Base-by-base conservation (phyloP, 2,888 invertebrate species). In the Perizoma affinitatum region DNA sequence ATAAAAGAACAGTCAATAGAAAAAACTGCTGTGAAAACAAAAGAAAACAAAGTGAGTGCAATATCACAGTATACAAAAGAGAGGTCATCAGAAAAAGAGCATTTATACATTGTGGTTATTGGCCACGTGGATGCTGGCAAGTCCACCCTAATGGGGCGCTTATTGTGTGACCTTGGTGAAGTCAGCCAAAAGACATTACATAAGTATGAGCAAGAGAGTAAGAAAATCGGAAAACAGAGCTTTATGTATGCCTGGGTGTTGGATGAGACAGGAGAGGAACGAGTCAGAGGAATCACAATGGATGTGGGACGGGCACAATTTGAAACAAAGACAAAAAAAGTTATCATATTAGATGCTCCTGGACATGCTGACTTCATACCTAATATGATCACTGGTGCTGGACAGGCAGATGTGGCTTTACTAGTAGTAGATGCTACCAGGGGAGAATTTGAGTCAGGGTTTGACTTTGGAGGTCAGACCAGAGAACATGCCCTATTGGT, bases 341-440 rank as follows among this genome's bases (percentile, higher is more conserved):
- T 97, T 0, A 96, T 96, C 0, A 90, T 99, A 48, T 90, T 99
- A 59, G 99, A 99, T 93, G 99, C 99, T 36, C 99, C 99, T 0
- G 99, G 99, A 0, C 99, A 99, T 86, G 98, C 97, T 83, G 99
- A 99, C 85, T 99, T 99, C 80, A 99, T 99, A 80, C 99, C 99
- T 2, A 99, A 99, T 78, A 99, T 99, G 99, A 99, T 99, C 71
- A 97, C 97, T 9, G 99, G 99, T 10, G 98, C 99, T 2, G 97
- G 98, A 0, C 99, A 99, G 87, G 99, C 99, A 3, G 99, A 99
- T 91, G 99, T 98, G 0, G 99, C 98, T 9, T 92, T 99, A 40
- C 89, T 99, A 33, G 99, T 99, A 0, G 97, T 99, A 0, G 99
- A 99, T 93, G 98, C 99, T 0, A 97, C 97, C 0, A 93, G 96